Conservation (phyloP, 92 coral and sea anemone species). For the Actinostola sp. region DNA sequence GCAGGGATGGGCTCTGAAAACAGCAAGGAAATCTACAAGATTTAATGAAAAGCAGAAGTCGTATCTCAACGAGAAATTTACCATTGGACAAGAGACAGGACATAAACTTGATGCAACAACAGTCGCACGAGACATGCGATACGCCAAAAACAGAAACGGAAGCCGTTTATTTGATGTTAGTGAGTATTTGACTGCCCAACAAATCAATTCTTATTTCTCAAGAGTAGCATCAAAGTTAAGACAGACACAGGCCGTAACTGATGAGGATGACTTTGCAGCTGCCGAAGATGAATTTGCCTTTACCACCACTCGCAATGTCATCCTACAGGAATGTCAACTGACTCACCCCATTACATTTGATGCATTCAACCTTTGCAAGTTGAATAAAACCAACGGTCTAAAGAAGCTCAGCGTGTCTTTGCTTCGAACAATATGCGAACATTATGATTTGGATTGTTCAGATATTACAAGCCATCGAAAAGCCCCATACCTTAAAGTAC, state of each 20-base stretch:
- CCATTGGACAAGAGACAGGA: conserved; percentile 46
- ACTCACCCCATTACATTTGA: not conserved
- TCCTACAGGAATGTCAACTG: not conserved
- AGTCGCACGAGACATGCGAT: conserved; percentile 52
- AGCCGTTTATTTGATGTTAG: conserved; percentile 22
- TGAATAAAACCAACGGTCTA: not conserved
- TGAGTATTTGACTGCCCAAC: conserved; percentile 43
- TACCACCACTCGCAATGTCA: not conserved
- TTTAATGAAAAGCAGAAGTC: conserved; percentile 30
- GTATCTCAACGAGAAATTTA: conserved; percentile 38
- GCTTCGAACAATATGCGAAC: conserved; percentile 9
- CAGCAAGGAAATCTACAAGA: conserved; percentile 14
- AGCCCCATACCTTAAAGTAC: not conserved
- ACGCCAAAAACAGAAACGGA: conserved; percentile 36
- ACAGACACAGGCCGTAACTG: not conserved
- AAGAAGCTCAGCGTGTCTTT: conserved; percentile 3
- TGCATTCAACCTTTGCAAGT: conserved; percentile 4
- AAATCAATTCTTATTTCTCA: conserved; percentile 47
- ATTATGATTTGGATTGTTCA: not conserved
- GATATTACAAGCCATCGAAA: not conserved
- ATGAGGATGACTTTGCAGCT: not conserved
- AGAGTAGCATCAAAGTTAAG: conserved; percentile 21
- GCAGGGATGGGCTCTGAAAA: conserved; percentile 52
- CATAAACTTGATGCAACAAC: conserved; percentile 43
- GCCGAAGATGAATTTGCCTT: conserved; percentile 10